These are phyloP conservation scores for Sarcophaga bullata DNA, from an alignment of 1,140 invertebrate species.

Conservation along the genomic window DNA sequence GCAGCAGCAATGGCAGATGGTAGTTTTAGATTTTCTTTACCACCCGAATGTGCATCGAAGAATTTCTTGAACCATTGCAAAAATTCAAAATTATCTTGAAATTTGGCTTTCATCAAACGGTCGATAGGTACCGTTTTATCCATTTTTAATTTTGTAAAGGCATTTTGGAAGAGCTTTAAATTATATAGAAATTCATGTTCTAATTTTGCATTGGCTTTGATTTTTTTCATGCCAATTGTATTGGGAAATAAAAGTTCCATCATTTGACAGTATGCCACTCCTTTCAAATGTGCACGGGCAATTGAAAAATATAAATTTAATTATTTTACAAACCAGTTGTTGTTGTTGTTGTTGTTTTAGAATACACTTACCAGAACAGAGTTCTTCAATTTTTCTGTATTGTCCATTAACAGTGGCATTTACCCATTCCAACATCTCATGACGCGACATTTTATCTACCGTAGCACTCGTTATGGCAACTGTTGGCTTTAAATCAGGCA, in stretches of 20 bases:
- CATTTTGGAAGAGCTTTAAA: slow-evolving; percentile 96
- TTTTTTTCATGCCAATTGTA: slow-evolving; percentile 90
- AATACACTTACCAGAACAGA: slow-evolving; percentile 81
- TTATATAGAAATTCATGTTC: slow-evolving; percentile 99
- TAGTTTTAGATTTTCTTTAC: slow-evolving; percentile 51
- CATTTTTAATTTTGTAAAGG: slow-evolving; percentile 95
- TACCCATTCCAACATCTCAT: slow-evolving; percentile 98
- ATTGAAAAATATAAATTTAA: neutral
- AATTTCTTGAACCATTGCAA: slow-evolving; percentile 99
- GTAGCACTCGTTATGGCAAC: slow-evolving; percentile 97
- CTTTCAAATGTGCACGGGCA: slow-evolving; percentile 41
- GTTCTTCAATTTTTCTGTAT: slow-evolving; percentile 96
- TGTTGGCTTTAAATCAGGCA: slow-evolving; percentile 81
- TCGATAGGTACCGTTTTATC: slow-evolving; percentile 90
- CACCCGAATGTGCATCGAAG: slow-evolving; percentile 87
- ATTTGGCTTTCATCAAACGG: slow-evolving; percentile 90
- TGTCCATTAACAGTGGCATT: slow-evolving; percentile 93
- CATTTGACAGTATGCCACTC: slow-evolving; percentile 96
- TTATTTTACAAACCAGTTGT: neutral
- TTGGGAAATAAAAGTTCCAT: slow-evolving; percentile 99
- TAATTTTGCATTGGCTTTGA: slow-evolving; percentile 96
- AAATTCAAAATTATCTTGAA: slow-evolving; percentile 99
- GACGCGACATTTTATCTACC: slow-evolving; percentile 94
- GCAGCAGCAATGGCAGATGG: slow-evolving; percentile 38
- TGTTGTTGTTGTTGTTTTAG: neutral